A percentile compares a stretch with the other conserved stretches of the same genome.
phyloP scores from a whole-genome alignment of 35 echinoderm and acorn worm species.

The Acanthaster planci region DNA sequence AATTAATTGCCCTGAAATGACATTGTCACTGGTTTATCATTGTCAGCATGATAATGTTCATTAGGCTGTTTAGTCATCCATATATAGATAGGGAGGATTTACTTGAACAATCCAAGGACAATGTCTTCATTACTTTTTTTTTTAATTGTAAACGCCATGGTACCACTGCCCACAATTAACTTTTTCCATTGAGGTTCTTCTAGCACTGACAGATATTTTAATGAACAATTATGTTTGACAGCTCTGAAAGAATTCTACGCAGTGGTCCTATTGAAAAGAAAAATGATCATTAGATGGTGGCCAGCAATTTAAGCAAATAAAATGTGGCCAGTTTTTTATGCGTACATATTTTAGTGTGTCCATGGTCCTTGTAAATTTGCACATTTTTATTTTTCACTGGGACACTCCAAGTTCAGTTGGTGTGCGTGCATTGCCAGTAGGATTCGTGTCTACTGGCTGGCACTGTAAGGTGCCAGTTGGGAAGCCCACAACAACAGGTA shows the following conservation, averaged over 20 bases:
- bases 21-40: background rate
- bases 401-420: too few relatives aligned
- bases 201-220: background rate
- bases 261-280: too few relatives aligned
- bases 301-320: too few relatives aligned
- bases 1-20: background rate
- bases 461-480: background rate
- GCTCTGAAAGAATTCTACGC: too few relatives aligned
- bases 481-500: constrained; percentile 7
- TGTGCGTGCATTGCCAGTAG: background rate
- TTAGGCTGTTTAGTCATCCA: background rate
- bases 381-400: too few relatives aligned
- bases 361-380: too few relatives aligned
- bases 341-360: too few relatives aligned
- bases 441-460: background rate
- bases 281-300: too few relatives aligned
- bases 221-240: too few relatives aligned
- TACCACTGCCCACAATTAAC: background rate
- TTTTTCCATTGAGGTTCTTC: background rate
- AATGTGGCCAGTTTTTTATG: too few relatives aligned
- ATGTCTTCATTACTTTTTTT: background rate
- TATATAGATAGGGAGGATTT: background rate
- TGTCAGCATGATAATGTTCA: too few relatives aligned
- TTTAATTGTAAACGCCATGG: background rate
- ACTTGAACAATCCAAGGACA: background rate